Evolutionary conservation across 2,888 invertebrate species (phyloP).

Genomic region (Empis livida): DNA sequence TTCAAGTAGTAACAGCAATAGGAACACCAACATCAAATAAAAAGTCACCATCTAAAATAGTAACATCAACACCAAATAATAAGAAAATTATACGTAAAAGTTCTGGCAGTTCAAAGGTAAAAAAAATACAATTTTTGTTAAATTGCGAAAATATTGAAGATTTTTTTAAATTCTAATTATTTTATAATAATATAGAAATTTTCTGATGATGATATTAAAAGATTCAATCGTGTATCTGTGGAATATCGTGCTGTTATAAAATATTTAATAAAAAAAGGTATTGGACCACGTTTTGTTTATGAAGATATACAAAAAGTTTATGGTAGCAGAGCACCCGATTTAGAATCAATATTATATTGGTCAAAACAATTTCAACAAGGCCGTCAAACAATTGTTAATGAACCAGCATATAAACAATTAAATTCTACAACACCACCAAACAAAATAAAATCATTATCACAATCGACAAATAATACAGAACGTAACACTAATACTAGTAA

Average conservation of each 20-base stretch:
- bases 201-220: constrained; percentile 1
- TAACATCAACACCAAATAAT: too few relatives aligned
- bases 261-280: constrained; percentile 6
- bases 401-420: background rate
- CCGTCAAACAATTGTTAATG: constrained; percentile 7
- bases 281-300: background rate
- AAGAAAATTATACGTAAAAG: too few relatives aligned
- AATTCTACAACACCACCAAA: too few relatives aligned
- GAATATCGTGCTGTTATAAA: constrained; percentile 9
- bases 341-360: constrained; percentile 3
- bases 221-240: constrained; percentile 3
- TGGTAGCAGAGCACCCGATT: background rate
- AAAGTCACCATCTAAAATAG: background rate
- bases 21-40: background rate
- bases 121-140: too few relatives aligned
- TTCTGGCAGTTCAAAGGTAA: too few relatives aligned
- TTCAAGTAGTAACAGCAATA: background rate
- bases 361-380: constrained; percentile 4
- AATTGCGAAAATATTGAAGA: background rate
- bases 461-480: too few relatives aligned
- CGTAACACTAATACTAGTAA: too few relatives aligned
- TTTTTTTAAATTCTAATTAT: background rate
- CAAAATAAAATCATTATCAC: too few relatives aligned
- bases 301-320: constrained; percentile 5
- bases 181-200: background rate